phyloP scores from a whole-genome alignment of 2,113 vertebrate species.

The Anhinga anhinga region DNA sequence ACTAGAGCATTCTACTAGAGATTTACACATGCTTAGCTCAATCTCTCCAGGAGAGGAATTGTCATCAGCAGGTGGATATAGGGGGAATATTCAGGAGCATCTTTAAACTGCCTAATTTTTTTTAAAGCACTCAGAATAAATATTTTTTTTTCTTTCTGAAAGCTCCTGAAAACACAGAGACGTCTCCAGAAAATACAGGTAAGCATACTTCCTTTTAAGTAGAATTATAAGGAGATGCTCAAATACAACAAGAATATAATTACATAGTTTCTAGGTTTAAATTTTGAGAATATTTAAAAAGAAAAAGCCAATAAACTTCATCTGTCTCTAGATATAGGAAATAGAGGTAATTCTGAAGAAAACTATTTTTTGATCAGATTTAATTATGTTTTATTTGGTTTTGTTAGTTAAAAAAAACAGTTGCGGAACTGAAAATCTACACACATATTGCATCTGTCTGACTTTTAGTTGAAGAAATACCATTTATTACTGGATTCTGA shows the following conservation, averaged over 20 bases:
- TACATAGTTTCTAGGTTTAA: not conserved
- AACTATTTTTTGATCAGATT: not conserved
- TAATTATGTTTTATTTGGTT: not conserved
- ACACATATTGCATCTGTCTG: not conserved
- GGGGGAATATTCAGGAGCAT: not conserved
- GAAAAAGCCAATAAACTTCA: not conserved
- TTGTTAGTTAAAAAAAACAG: not conserved
- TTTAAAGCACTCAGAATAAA: not conserved
- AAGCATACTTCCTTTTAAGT: not conserved
- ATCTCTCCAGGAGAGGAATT: not conserved
- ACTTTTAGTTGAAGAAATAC: not conserved
- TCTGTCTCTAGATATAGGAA: not conserved
- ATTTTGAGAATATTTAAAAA: not conserved
- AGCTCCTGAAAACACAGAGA: not conserved
- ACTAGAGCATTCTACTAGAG: not conserved
- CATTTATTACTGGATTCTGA: not conserved
- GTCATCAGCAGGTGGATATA: not conserved
- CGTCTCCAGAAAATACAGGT: conserved; percentile 2
- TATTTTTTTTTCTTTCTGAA: not conserved
- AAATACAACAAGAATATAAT: not conserved
- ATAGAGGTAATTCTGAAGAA: not conserved
- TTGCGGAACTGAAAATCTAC: not conserved
- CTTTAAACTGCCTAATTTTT: not conserved
- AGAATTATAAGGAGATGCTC: not conserved
- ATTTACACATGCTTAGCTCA: not conserved